Percentiles rank a stretch among this genome's conserved stretches.
Evolutionary conservation across 2,888 invertebrate species (phyloP).

Genomic region (Lydus trimaculatus): DNA sequence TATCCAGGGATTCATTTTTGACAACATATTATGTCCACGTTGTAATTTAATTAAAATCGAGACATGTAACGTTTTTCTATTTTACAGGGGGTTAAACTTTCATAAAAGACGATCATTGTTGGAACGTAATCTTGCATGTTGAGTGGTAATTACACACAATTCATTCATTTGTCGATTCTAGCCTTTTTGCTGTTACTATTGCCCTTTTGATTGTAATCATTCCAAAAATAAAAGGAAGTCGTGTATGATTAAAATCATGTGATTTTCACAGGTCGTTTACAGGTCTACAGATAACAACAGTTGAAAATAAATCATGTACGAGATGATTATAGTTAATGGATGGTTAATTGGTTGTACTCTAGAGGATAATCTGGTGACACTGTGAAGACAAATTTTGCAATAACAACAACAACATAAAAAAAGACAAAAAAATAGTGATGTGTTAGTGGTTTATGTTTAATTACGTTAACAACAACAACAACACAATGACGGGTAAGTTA

Average conservation of each 20-base stretch:
- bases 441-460: slow-evolving; percentile 1
- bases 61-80: background rate
- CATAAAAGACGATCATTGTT: background rate
- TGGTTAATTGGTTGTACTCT: slow-evolving; percentile 42
- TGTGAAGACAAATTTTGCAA: background rate
- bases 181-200: background rate
- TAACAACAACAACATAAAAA: background rate
- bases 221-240: too few relatives aligned
- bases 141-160: background rate
- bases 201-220: too few relatives aligned
- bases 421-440: background rate
- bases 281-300: slow-evolving; percentile 12
- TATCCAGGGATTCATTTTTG: background rate
- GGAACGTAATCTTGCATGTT: slow-evolving; percentile 1
- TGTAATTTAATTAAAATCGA: background rate
- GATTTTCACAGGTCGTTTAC: slow-evolving; percentile 21
- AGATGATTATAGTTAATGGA: slow-evolving; percentile 41
- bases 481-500: slow-evolving; percentile 3
- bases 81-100: too few relatives aligned
- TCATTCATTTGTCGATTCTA: background rate
- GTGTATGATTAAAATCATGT: background rate
- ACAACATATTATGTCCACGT: background rate
- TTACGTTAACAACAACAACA: background rate
- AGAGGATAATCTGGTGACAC: slow-evolving; percentile 19
- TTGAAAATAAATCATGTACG: slow-evolving; percentile 44